Evolutionary conservation across 2,888 invertebrate genomes (phyloP).

Genomic region (Diploptera punctata): DNA sequence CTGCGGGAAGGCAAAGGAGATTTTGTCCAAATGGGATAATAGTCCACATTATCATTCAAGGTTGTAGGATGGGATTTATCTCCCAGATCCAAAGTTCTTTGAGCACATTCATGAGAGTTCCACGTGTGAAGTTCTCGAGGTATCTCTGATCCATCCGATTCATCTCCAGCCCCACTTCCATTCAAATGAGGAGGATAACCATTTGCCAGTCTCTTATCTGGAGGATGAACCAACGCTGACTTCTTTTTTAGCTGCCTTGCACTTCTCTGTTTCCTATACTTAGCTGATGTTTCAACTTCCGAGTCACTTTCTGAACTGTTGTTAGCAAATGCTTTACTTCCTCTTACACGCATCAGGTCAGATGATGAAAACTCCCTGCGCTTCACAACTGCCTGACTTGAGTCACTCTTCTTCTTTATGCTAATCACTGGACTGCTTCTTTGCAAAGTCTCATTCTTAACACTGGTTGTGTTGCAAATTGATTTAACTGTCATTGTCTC

Average conservation of each 20-base stretch:
- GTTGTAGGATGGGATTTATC: conserved; percentile 49
- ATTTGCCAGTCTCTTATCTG: conserved; percentile 15
- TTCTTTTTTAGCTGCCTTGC: conserved; percentile 48
- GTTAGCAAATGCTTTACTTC: conserved; percentile 9
- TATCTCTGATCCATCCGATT: conserved; percentile 7
- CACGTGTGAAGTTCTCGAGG: conserved; percentile 59
- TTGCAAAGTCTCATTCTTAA: not conserved
- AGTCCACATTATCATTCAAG: conserved; percentile 60
- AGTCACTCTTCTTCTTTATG: conserved; percentile 9
- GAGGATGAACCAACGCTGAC: conserved; percentile 31
- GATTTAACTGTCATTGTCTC: conserved; percentile 65
- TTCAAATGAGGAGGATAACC: conserved; percentile 17
- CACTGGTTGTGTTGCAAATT: conserved; percentile 27
- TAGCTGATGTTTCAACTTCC: conserved; percentile 44
- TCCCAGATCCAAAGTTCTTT: conserved; percentile 48
- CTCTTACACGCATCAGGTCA: conserved; percentile 35
- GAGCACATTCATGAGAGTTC: conserved; percentile 59
- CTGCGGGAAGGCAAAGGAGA: conserved; percentile 62
- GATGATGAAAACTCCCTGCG: conserved; percentile 32
- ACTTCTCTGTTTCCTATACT: conserved; percentile 44
- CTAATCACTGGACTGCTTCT: not conserved
- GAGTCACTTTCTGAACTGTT: conserved; percentile 44
- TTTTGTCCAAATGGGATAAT: conserved; percentile 71
- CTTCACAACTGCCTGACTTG: conserved; percentile 13
- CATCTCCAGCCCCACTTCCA: conserved; percentile 32